Evolutionary conservation across 35 echinoderm and acorn worm genomes (phyloP).

Genomic region (Anneissia japonica): DNA sequence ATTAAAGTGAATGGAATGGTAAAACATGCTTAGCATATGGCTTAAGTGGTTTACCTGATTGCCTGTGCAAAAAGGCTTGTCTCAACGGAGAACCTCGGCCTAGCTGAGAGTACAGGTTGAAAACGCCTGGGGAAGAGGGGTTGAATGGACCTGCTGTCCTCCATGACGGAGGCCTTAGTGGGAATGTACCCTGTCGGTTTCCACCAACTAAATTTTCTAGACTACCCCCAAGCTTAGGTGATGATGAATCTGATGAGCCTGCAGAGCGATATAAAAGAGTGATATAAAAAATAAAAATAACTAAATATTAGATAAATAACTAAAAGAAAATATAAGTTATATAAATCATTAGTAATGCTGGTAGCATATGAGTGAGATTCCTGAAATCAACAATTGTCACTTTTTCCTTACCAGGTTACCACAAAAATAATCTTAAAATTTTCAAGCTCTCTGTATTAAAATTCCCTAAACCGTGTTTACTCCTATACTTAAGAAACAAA

Average conservation of each 20-base stretch:
- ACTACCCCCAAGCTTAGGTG: background rate
- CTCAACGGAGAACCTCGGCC: conserved; percentile 11
- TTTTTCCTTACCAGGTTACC: too few species aligned
- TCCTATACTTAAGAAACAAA: too few species aligned
- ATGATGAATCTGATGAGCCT: background rate
- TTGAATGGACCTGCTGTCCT: conserved; percentile 25
- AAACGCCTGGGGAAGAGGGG: conserved; percentile 42
- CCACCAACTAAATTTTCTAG: background rate
- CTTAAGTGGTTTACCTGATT: background rate
- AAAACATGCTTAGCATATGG: background rate
- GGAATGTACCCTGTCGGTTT: background rate
- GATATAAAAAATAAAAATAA: background rate
- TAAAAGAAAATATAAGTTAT: too few species aligned
- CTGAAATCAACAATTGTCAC: too few species aligned
- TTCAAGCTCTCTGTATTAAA: too few species aligned
- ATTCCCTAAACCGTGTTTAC: too few species aligned
- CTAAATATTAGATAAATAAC: too few species aligned
- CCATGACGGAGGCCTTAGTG: background rate
- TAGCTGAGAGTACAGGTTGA: conserved; percentile 45
- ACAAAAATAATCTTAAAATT: too few species aligned
- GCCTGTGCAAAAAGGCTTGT: background rate
- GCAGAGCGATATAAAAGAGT: background rate
- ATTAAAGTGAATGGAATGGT: too few species aligned
- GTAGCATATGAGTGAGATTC: too few species aligned
- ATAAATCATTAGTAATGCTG: too few species aligned